Percentiles rank a stretch among this genome's conserved stretches.
Conservation (phyloP, 2,888 invertebrate species). For the Apodemia mormo region DNA sequence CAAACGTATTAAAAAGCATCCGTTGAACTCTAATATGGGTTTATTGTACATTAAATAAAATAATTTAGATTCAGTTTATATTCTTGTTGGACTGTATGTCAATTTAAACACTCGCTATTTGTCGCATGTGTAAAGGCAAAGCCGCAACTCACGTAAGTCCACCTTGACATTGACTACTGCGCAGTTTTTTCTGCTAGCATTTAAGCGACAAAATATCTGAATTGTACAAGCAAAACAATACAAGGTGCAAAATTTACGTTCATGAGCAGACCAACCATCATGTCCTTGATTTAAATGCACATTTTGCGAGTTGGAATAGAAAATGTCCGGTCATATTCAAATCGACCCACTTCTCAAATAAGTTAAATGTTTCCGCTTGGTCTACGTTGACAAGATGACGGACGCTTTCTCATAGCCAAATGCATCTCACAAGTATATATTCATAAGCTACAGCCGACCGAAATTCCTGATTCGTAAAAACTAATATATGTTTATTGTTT, state of each 20-base stretch:
- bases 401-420: slow-evolving; percentile 1
- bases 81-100: no score
- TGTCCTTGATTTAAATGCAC: slow-evolving; percentile 23
- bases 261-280: slow-evolving; percentile 13
- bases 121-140: no score
- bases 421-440: neutral
- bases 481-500: no score
- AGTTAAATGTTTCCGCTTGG: neutral
- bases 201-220: no score
- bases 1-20: no score
- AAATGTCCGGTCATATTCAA: slow-evolving; percentile 15
- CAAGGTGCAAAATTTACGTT: slow-evolving; percentile 8
- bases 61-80: no score
- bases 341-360: slow-evolving; percentile 22
- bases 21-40: no score
- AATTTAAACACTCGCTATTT: no score
- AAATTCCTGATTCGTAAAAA: neutral
- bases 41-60: no score
- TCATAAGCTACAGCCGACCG: neutral
- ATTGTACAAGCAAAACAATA: neutral
- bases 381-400: slow-evolving; percentile 5
- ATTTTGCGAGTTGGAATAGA: slow-evolving; percentile 17
- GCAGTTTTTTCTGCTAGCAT: no score
- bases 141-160: no score
- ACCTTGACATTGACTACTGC: no score